Evolutionary conservation across 2,888 invertebrate species (phyloP).

Genomic region (Lottia scabra): DNA sequence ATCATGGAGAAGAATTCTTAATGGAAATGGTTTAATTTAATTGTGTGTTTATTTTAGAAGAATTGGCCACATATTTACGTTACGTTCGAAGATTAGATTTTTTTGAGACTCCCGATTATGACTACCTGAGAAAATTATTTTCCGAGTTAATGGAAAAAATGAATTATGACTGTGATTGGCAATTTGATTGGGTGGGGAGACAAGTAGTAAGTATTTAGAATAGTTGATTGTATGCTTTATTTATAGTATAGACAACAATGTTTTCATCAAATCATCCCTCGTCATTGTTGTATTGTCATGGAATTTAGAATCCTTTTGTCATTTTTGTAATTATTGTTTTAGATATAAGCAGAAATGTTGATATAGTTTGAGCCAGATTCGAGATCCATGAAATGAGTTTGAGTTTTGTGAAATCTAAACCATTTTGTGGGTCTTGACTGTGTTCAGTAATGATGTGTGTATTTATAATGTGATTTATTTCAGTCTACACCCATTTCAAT

Average conservation of each 20-base stretch:
- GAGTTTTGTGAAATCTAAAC: no score
- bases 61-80: slow-evolving; percentile 96
- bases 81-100: slow-evolving; percentile 97
- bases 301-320: no score
- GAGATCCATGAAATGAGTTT: no score
- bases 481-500: slow-evolving; percentile 44
- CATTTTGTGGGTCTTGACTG: no score
- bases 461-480: no score
- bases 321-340: neutral
- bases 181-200: slow-evolving; percentile 69
- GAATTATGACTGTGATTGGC: slow-evolving; percentile 66
- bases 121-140: slow-evolving; percentile 96
- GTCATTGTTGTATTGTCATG: neutral
- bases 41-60: slow-evolving; percentile 77
- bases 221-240: neutral
- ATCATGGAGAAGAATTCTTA: no score
- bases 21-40: no score
- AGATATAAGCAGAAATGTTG: no score
- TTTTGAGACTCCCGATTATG: slow-evolving; percentile 99
- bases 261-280: neutral
- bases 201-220: slow-evolving; percentile 46
- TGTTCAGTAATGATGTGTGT: no score
- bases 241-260: neutral
- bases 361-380: no score
- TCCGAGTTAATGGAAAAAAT: slow-evolving; percentile 72